A percentile compares a stretch with the other conserved stretches of the same genome.
Evolutionary conservation across 2,888 invertebrate species (phyloP).

Genomic region (Gandaritis pyraliata): DNA sequence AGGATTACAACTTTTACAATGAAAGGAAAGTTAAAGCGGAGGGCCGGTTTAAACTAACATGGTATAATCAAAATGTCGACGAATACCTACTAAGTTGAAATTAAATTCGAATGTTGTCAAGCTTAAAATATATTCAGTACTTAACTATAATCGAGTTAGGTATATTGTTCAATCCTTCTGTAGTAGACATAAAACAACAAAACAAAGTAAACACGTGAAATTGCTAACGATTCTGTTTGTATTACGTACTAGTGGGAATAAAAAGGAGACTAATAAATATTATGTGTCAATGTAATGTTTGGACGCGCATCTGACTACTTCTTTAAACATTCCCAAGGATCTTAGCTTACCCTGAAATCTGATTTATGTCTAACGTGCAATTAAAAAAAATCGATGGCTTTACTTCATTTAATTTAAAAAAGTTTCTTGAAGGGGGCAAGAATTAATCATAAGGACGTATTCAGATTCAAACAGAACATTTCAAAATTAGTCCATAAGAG

Average conservation of each 20-base stretch:
- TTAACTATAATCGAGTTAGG: slow-evolving; percentile 13
- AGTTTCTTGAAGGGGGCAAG: neutral
- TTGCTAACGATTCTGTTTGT: neutral
- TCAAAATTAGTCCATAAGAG: slow-evolving; percentile 32
- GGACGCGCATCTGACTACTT: neutral
- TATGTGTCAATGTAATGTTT: neutral
- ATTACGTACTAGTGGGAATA: too few relatives aligned
- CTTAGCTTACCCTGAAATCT: too few relatives aligned
- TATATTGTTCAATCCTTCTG: neutral
- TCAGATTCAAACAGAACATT: slow-evolving; percentile 21
- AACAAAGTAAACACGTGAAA: neutral
- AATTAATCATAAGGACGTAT: neutral
- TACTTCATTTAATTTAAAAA: neutral
- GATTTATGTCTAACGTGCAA: too few relatives aligned
- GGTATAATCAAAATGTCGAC: slow-evolving; percentile 80
- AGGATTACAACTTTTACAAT: slow-evolving; percentile 85
- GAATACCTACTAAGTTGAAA: slow-evolving; percentile 70
- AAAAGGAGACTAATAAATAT: neutral
- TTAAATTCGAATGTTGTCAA: slow-evolving; percentile 62
- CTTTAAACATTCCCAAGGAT: too few relatives aligned
- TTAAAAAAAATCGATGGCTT: neutral
- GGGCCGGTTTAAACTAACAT: slow-evolving; percentile 76
- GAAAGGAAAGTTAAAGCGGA: slow-evolving; percentile 78
- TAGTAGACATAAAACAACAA: neutral
- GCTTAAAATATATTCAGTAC: slow-evolving; percentile 33